Evolutionary conservation across 2,797 vertebrate species (phyloP), one percentile per base, ranked within the genome.

Genomic region (Dendrocincla tyrannina): DNA sequence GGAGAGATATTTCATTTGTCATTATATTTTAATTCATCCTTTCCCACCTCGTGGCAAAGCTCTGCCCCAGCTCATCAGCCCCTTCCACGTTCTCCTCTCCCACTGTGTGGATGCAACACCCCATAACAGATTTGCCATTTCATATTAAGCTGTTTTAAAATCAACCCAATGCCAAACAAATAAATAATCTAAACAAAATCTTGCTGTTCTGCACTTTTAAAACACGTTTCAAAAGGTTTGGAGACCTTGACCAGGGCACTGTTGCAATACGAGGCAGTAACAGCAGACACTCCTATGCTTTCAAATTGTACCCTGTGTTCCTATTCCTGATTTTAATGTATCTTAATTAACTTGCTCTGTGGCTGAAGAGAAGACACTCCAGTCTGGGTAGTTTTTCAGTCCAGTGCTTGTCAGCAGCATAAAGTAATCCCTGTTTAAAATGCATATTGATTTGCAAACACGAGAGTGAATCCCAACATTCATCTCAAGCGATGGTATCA

Each of bases 311-410:
- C 44, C 52, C 22, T 6, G 2, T 0, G 9, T 41, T 92, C 44
- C 49, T n/a, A 9, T 68, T 74, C 41, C 18, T n/a, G 60, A 11
- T 74, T 94, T 91, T 77, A 88, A 85, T 72, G 39, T 46, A 8
- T 74, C 84, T 85, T 85, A 91, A 92, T 94, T 69, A 95, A 52
- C 77, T 73, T 11, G 41, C 23, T 87, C 47, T 83, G 44, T 85
- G 85, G 41, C 78, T 89, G 85, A 70, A 68, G 81, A 77, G 86
- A 60, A 96, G 87, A 60, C 63, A 30, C 89, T 85, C 89, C 93
- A 91, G 82, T 92, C 91, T 63, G 91, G 82, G 93, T 37, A 77
- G 78, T 67, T 92, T 93, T 88, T 93, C 72, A 94, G 87, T 66
- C 81, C 76, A n/a, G 72, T 33, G 46, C 78, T 76, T 46, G 56